Conservation (phyloP, 2,797 vertebrate genomes). For the Manis pentadactyla region DNA sequence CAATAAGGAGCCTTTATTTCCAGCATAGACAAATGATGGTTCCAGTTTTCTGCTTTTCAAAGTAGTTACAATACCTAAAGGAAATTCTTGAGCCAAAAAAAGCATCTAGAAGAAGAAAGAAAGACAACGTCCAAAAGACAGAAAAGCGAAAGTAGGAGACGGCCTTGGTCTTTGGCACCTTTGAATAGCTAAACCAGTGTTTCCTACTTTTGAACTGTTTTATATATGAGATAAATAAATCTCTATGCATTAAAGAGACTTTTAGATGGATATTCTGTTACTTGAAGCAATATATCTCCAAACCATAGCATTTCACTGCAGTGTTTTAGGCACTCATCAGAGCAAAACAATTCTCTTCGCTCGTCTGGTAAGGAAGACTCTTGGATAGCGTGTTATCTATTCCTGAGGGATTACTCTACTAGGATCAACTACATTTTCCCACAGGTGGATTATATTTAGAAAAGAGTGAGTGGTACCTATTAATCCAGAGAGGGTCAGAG, state of each 20-base stretch:
- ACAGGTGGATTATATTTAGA: not conserved
- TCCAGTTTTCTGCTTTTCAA: conserved; percentile 31
- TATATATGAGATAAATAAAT: not conserved
- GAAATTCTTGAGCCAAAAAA: not conserved
- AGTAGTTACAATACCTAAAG: not conserved
- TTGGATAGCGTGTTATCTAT: not conserved
- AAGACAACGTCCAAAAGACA: not conserved
- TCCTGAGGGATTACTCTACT: not conserved
- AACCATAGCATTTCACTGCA: not conserved
- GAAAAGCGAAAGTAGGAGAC: not conserved
- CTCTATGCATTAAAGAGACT: not conserved
- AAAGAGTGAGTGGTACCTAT: not conserved
- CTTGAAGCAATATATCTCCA: not conserved
- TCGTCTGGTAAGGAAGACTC: not conserved
- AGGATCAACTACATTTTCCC: not conserved
- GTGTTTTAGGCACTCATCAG: not conserved
- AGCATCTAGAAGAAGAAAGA: not conserved
- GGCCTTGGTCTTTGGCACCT: not conserved
- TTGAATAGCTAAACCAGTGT: not conserved
- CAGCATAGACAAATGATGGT: not conserved
- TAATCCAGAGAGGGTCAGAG: not conserved
- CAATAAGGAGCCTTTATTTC: conserved; percentile 40
- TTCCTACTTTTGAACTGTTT: conserved; percentile 13
- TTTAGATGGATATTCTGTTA: not conserved
- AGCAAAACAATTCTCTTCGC: conserved; percentile 1